A percentile compares a stretch with the other conserved stretches of the same genome.
Evolutionary conservation across 1,140 invertebrate species (phyloP).

Genomic region (Pseudoatta argentina): DNA sequence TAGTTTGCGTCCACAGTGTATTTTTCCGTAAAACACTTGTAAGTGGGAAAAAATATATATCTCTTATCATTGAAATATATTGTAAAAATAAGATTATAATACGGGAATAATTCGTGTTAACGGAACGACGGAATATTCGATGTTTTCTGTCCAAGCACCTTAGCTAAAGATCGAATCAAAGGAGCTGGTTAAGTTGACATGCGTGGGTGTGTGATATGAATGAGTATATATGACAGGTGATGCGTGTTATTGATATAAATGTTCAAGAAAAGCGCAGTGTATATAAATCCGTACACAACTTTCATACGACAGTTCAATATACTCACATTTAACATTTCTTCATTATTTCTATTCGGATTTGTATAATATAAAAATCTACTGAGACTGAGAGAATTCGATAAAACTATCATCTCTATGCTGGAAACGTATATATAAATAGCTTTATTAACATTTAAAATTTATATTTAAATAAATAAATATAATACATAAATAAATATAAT

Average conservation of each 20-base stretch:
- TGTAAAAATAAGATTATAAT: background rate
- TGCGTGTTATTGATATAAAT: slow-evolving; percentile 25
- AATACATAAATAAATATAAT: too few species aligned
- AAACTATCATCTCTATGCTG: background rate
- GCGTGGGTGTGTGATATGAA: slow-evolving; percentile 16
- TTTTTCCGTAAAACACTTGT: background rate
- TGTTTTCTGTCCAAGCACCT: slow-evolving; percentile 12
- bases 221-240: slow-evolving; percentile 11
- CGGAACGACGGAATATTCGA: background rate
- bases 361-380: background rate
- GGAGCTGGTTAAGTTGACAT: slow-evolving; percentile 1
- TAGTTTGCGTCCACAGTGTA: background rate
- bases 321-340: background rate
- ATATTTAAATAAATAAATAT: background rate
- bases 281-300: background rate
- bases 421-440: background rate
- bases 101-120: slow-evolving; percentile 34
- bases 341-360: background rate
- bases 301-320: background rate
- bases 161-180: slow-evolving; percentile 3
- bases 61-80: background rate
- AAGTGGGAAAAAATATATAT: background rate
- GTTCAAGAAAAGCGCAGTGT: slow-evolving; percentile 1
- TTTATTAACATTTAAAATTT: background rate
- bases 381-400: background rate